A percentile compares a stretch with the other conserved stretches of the same genome.
Evolutionary conservation across 2,113 vertebrate species (phyloP).

Genomic region (Eulemur macaco): DNA sequence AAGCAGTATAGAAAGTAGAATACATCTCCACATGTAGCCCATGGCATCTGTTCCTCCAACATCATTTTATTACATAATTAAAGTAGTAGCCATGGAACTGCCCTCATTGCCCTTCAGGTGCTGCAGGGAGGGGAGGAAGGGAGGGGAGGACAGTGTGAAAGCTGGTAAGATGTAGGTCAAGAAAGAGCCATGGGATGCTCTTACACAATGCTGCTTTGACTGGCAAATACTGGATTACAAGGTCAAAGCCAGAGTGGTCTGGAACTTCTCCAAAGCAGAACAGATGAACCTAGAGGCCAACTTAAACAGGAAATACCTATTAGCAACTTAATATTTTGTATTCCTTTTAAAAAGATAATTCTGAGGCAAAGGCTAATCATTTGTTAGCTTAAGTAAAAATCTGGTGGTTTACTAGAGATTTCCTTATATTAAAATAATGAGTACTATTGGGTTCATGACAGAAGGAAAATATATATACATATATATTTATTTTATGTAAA

Average conservation of each 20-base stretch:
- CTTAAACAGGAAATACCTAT: background rate
- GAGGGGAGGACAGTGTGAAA: background rate
- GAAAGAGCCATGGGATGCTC: background rate
- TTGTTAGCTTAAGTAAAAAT: slow-evolving; percentile 32
- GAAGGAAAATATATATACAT: background rate
- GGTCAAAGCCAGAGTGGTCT: slow-evolving; percentile 22
- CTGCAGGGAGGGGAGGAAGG: no score
- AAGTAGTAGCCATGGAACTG: background rate
- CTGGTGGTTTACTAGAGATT: background rate
- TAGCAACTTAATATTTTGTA: background rate
- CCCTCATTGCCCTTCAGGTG: background rate
- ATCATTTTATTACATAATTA: background rate
- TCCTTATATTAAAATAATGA: slow-evolving; percentile 39
- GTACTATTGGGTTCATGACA: background rate
- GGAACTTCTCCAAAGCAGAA: slow-evolving; percentile 28
- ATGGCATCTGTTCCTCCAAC: background rate
- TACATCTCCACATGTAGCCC: background rate
- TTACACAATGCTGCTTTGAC: slow-evolving; percentile 42
- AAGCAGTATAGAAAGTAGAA: background rate
- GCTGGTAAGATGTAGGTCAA: slow-evolving; percentile 3
- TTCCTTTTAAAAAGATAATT: slow-evolving; percentile 35
- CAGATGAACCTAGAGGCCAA: background rate
- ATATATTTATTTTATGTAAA: background rate
- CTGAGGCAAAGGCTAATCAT: background rate
- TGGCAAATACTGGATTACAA: slow-evolving; percentile 18